Evolutionary conservation across 2,888 invertebrate genomes (phyloP), one percentile per base, ranked within the genome.

Genomic region (Panzeria rudis): DNA sequence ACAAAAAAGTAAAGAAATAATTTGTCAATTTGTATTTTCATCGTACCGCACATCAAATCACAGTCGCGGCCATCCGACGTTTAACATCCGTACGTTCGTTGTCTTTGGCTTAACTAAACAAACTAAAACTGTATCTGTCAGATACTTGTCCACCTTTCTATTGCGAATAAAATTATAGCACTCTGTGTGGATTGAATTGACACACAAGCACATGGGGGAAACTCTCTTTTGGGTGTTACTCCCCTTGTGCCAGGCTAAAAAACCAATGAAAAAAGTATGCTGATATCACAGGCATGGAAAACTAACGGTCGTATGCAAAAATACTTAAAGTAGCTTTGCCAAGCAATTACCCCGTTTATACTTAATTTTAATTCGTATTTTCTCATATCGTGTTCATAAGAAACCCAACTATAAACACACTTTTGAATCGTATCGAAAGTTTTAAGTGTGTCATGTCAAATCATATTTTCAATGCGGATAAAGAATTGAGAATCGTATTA

Each of bases 111-210:
- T 71, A 72, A 79, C 83, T 85, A 68, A 86, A 68, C 82, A 79
- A 75, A 86, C 86, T 82, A 47, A 72, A 81, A 75, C 20, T 78
- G 83, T 86, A 87, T 87, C 87, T 86, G 83, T 35, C 84, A 86
- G 87, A 87, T 87, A 87, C 82, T 84, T 64, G 71, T 78, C 17
- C 78, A 86, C 82, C 82, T 85, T 81, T 81, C 79, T 79, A 62
- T 77, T 83, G 76, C 62, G 61, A 86, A 80, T 68, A 61, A 69
- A 64, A 66, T 75, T 44, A 44, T 69, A 79, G 56, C 78, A 72
- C 62, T 76, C 66, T 20, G 66, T 8, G 6, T 2, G n/a, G n/a
- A 20, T n/a, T 23, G 25, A 44, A 29, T 25, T 44, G 29, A 44
- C 38, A 54, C 15, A 56, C 15, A 32, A 47, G 38, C 35, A 35